Evolutionary conservation across 2,113 vertebrate genomes (phyloP).

Genomic region (Asarcornis scutulata): DNA sequence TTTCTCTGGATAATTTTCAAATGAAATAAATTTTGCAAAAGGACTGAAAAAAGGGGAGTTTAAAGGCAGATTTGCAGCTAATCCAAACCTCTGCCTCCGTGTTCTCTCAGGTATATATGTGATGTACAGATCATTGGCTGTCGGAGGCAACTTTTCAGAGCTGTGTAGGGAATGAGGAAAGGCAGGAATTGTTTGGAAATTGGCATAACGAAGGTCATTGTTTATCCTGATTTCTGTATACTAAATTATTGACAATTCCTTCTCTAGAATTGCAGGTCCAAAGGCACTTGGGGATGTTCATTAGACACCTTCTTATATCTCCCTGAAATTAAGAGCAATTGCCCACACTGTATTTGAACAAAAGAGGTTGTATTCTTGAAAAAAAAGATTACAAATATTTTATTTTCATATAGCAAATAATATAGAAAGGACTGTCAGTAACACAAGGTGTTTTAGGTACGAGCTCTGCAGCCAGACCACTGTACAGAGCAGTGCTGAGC

Average conservation of each 20-base stretch:
- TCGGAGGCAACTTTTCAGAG: neutral
- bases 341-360: neutral
- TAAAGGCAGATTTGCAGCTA: neutral
- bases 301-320: neutral
- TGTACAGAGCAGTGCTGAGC: neutral
- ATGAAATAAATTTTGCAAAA: constrained; percentile 17
- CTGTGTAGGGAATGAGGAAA: neutral
- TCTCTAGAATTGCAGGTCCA: neutral
- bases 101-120: neutral
- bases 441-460: neutral
- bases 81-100: neutral
- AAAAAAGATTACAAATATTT: neutral
- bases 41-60: neutral
- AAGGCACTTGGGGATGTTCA: neutral
- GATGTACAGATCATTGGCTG: neutral
- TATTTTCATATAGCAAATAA: neutral
- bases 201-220: neutral
- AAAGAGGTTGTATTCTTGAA: neutral
- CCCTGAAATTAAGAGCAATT: neutral
- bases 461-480: neutral
- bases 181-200: neutral
- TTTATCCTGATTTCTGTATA: neutral
- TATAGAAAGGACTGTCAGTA: neutral
- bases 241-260: neutral
- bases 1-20: constrained; percentile 20